Conservation (phyloP, 2,888 invertebrate genomes). For the Heliconius ismenius region DNA sequence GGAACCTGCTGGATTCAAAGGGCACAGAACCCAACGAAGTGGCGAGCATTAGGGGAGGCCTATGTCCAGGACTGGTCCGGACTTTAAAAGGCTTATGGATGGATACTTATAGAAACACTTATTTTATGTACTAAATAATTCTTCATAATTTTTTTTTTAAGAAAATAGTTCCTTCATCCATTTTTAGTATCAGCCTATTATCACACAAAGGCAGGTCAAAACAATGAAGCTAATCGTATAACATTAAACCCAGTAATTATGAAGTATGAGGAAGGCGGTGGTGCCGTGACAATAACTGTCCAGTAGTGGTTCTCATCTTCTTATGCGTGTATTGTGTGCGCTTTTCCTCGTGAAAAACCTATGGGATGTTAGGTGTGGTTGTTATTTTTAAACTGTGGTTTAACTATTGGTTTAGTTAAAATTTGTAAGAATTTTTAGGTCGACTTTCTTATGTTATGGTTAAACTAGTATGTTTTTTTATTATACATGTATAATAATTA, state of each 20-base stretch:
- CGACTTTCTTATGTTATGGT: not conserved
- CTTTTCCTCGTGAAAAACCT: slow-evolving; percentile 78
- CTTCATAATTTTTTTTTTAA: not conserved
- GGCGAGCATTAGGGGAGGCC: too few species aligned
- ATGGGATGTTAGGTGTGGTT: slow-evolving; percentile 53
- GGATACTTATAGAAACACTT: too few species aligned
- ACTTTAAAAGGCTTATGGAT: too few species aligned
- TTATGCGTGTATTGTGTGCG: slow-evolving; percentile 65
- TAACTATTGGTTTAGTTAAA: slow-evolving; percentile 39
- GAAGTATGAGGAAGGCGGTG: slow-evolving; percentile 62
- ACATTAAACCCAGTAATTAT: slow-evolving; percentile 50
- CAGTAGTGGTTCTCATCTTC: slow-evolving; percentile 72
- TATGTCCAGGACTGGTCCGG: too few species aligned
- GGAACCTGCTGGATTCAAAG: too few species aligned
- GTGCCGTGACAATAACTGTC: slow-evolving; percentile 68
- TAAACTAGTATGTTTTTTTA: not conserved
- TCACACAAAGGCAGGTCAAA: slow-evolving; percentile 29
- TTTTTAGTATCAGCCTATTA: slow-evolving; percentile 12
- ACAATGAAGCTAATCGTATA: slow-evolving; percentile 36
- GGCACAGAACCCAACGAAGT: too few species aligned
- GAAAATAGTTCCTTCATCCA: not conserved
- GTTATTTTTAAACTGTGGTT: slow-evolving; percentile 30
- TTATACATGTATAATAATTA: too few species aligned
- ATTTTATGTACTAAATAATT: too few species aligned
- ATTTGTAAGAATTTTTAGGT: not conserved